Evolutionary conservation across 1,140 invertebrate genomes (phyloP).

Genomic region (Helicorthomorpha holstii): DNA sequence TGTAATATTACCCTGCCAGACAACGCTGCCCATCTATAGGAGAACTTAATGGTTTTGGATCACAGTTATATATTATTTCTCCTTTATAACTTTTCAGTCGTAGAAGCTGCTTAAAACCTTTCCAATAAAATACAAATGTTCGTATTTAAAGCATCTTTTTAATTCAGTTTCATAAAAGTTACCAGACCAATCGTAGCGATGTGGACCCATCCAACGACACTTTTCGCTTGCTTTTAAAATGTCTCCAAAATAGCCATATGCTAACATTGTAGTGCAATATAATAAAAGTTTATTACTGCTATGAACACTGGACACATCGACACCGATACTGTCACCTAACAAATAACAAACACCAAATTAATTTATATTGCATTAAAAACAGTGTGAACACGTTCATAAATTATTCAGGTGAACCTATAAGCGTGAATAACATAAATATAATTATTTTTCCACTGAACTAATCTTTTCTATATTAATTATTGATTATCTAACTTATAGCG

Average conservation of each 20-base stretch:
- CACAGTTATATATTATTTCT: conserved; percentile 39
- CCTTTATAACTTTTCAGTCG: conserved; percentile 51
- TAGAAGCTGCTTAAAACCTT: conserved; percentile 53
- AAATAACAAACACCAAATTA: no score
- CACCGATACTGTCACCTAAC: conserved; percentile 41
- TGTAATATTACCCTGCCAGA: conserved; percentile 20
- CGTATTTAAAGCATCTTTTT: no score
- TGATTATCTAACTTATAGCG: no score
- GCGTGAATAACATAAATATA: conserved; percentile 10
- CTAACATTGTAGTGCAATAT: conserved; percentile 60
- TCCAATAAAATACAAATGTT: no score
- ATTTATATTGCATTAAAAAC: no score
- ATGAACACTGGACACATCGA: conserved; percentile 64
- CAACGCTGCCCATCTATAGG: conserved; percentile 22
- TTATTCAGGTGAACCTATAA: no score
- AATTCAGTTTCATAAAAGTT: conserved; percentile 12
- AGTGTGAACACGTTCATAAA: no score
- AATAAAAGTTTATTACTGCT: conserved; percentile 42
- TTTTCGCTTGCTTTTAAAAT: conserved; percentile 63
- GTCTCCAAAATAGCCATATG: conserved; percentile 79
- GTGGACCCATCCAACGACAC: conserved; percentile 76
- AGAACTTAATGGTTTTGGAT: conserved; percentile 19
- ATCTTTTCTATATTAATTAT: no score
- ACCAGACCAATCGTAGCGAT: conserved; percentile 66
- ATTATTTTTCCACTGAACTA: no score